These are phyloP conservation scores for Dasypogon diadema DNA, from an alignment of 2,888 invertebrate genomes.

Conservation along the genomic window DNA sequence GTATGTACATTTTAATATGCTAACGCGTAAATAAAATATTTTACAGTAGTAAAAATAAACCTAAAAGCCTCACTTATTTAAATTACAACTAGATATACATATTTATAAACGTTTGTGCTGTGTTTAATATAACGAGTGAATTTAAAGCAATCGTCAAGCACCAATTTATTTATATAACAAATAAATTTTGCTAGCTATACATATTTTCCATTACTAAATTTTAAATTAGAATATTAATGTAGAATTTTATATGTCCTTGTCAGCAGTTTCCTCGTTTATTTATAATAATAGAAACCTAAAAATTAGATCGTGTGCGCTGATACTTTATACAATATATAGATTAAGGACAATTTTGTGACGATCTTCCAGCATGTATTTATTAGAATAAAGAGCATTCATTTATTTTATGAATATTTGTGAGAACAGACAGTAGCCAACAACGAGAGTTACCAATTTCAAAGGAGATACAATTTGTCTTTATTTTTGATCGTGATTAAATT, in stretches of 20 bases:
- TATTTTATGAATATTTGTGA: too few species aligned
- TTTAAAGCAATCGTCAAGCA: constrained; percentile 29
- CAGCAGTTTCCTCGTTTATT: background rate
- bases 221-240: background rate
- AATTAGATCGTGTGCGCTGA: too few species aligned
- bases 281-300: too few species aligned
- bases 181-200: constrained; percentile 18
- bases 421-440: too few species aligned
- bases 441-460: too few species aligned
- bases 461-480: too few species aligned
- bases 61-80: constrained; percentile 22
- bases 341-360: too few species aligned
- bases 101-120: constrained; percentile 37
- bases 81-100: constrained; percentile 5
- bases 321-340: too few species aligned
- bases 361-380: too few species aligned
- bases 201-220: background rate
- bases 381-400: too few species aligned
- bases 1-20: constrained; percentile 29
- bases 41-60: constrained; percentile 33
- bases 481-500: too few species aligned
- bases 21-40: constrained; percentile 23
- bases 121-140: constrained; percentile 43
- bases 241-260: background rate
- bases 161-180: constrained; percentile 41